A percentile compares a stretch with the other conserved stretches of the same genome.
phyloP scores from a whole-genome alignment of 2,888 invertebrate species.

The Arrhopalites spinosus region DNA sequence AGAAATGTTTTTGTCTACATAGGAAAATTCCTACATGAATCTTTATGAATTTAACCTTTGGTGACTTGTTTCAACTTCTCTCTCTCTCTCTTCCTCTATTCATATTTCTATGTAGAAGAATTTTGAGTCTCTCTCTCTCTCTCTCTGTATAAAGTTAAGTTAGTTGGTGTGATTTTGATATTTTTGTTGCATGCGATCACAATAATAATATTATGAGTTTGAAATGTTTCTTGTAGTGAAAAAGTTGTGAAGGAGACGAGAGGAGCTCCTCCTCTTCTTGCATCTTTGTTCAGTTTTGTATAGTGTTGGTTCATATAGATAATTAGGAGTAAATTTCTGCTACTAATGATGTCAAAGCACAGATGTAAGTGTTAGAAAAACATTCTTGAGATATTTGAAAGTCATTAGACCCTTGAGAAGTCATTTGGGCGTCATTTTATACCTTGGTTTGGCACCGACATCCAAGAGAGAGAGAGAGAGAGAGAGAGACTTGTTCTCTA shows the following conservation, averaged over 20 bases:
- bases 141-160: no score
- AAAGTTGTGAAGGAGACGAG: background rate
- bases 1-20: no score
- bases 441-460: slow-evolving; percentile 44
- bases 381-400: slow-evolving; percentile 52
- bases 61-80: no score
- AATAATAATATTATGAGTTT: no score
- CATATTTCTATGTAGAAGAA: no score
- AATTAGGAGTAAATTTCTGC: slow-evolving; percentile 56
- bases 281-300: background rate
- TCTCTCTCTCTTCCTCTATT: no score
- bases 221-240: background rate
- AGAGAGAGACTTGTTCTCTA: slow-evolving; percentile 5
- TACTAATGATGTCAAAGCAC: slow-evolving; percentile 56
- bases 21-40: no score
- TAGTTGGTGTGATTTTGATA: no score
- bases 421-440: slow-evolving; percentile 54
- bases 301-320: slow-evolving; percentile 41
- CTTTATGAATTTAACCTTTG: no score
- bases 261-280: background rate
- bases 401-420: slow-evolving; percentile 55
- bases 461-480: no score
- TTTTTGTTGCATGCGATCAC: no score
- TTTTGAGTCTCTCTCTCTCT: no score
- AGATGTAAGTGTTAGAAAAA: slow-evolving; percentile 53